Conservation (phyloP, 2,888 invertebrate genomes). For the Hydrotaea cyrtoneurina region DNA sequence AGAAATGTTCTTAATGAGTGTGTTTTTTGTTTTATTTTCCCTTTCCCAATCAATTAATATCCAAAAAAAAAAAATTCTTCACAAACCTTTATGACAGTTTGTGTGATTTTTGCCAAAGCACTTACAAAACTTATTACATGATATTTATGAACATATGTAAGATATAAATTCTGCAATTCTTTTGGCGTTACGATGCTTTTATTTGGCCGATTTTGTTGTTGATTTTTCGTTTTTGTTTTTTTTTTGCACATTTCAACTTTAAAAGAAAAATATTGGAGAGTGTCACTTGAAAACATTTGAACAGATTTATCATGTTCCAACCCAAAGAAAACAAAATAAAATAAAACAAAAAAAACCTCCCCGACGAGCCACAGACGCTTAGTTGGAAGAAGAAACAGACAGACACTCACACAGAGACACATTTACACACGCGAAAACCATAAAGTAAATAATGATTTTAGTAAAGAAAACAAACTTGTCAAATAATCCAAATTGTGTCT, state of each 20-base stretch:
- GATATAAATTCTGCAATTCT: conserved; percentile 69
- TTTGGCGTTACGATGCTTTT: conserved; percentile 44
- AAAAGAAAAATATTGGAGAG: conserved; percentile 66
- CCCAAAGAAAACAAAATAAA: conserved; percentile 34
- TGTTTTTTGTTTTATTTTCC: too few species aligned
- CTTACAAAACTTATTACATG: conserved; percentile 61
- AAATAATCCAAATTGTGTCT: conserved; percentile 71
- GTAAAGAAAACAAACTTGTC: conserved; percentile 69
- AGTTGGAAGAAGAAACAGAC: conserved; percentile 18
- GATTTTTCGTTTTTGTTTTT: too few species aligned
- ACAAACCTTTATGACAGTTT: neutral
- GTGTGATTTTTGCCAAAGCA: neutral
- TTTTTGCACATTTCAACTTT: conserved; percentile 42
- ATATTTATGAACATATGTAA: conserved; percentile 71
- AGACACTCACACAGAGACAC: conserved; percentile 27
- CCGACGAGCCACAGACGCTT: neutral
- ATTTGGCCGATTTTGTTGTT: neutral
- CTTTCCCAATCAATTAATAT: conserved; percentile 25
- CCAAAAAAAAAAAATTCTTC: neutral
- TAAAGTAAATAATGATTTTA: conserved; percentile 68
- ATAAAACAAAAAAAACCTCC: neutral
- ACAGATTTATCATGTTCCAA: conserved; percentile 68
- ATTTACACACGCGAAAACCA: conserved; percentile 26
- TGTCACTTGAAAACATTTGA: conserved; percentile 68
- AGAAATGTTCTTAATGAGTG: too few species aligned